Conservation (phyloP, 2,113 vertebrate species). For the Pithys albifrons region DNA sequence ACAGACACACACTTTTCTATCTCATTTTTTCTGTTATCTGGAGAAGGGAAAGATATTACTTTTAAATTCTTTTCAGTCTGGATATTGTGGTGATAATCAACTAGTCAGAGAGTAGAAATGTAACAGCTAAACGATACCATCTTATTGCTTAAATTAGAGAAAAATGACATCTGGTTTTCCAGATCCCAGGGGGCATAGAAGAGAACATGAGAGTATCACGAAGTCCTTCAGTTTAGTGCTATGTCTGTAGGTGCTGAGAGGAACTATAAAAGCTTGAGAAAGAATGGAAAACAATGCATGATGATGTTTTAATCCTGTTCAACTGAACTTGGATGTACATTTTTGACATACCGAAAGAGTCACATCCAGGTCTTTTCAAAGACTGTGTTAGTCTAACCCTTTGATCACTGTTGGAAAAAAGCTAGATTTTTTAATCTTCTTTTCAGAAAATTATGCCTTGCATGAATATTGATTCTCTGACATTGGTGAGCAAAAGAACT, state of each 20-base stretch:
- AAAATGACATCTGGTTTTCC: neutral
- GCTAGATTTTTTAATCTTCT: neutral
- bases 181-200: neutral
- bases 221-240: neutral
- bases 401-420: neutral
- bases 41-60: neutral
- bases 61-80: neutral
- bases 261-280: neutral
- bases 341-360: neutral
- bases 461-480: constrained; percentile 53
- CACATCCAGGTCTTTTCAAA: neutral
- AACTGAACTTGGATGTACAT: neutral
- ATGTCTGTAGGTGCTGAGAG: neutral
- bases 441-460: neutral
- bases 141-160: neutral
- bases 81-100: neutral
- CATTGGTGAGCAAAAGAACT: neutral
- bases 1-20: neutral
- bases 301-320: neutral
- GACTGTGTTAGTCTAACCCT: neutral
- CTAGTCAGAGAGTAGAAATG: neutral
- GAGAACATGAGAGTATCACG: neutral
- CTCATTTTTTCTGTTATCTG: neutral
- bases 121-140: neutral
- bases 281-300: neutral